Percentiles rank a stretch among this genome's conserved stretches.
Evolutionary conservation across 1,140 invertebrate genomes (phyloP).

Genomic region (Hycleus cichorii): DNA sequence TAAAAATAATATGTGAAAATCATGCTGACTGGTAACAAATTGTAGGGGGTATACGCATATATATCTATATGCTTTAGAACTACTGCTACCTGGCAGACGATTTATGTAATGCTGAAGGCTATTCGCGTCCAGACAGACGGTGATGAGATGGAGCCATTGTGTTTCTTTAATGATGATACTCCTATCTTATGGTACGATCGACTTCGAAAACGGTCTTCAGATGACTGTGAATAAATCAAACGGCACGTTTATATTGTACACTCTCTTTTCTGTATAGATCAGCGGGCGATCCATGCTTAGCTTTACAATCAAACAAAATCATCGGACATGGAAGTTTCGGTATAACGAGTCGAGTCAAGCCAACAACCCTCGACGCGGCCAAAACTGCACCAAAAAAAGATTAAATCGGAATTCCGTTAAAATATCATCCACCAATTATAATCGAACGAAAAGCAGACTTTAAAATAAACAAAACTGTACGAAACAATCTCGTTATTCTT

Average conservation of each 20-base stretch:
- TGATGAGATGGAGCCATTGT: slow-evolving; percentile 15
- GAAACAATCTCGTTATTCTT: no score
- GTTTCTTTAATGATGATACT: slow-evolving; percentile 20
- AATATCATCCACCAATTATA: no score
- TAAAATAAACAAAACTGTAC: no score
- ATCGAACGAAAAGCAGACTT: no score
- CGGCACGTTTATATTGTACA: not conserved
- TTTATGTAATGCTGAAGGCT: slow-evolving; percentile 19
- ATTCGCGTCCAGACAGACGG: slow-evolving; percentile 10
- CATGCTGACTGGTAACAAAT: slow-evolving; percentile 36
- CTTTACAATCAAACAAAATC: no score
- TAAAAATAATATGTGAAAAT: slow-evolving; percentile 40
- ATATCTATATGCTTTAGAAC: slow-evolving; percentile 12
- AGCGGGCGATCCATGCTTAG: no score
- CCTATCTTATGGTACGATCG: slow-evolving; percentile 19
- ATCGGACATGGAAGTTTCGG: no score
- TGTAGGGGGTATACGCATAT: slow-evolving; percentile 23
- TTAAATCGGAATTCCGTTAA: no score
- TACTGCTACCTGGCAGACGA: slow-evolving; percentile 7
- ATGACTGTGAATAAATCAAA: slow-evolving; percentile 14
- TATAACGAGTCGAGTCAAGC: no score
- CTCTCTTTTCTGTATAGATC: no score
- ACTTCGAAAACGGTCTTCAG: slow-evolving; percentile 12
- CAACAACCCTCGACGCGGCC: no score
- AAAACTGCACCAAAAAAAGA: no score